Base-by-base conservation (phyloP, 2,113 vertebrate genomes). In the Corydoras maculifer region DNA sequence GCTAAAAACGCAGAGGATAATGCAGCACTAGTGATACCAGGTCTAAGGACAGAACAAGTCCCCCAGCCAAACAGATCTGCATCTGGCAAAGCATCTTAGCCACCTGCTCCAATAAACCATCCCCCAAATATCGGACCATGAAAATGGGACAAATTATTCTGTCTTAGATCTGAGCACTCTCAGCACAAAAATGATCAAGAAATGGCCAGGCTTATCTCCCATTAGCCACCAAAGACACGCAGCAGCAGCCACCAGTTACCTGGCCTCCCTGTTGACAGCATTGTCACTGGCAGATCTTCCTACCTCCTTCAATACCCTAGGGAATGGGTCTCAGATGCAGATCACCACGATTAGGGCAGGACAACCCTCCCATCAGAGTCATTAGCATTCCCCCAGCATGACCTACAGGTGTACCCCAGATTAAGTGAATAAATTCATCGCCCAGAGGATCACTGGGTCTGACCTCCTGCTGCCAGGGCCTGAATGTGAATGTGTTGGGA, bases 401-500 rank as follows among this genome's bases (percentile, higher is more conserved):
- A 87, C 87, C 87, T 87, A 89, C 89, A 91, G 88, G 90, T 90
- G 89, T 89, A 90, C 86, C 88, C 86, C 82, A 83, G 85, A 87
- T 87, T 86, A 82, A 87, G 80, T 83, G 87, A 87, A 85, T 79
- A 87, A 85, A 85, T 85, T 89, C 81, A 85, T 88, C 84, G 84
- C 79, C 77, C 76, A 80, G 70, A 76, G 77, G 84, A 86, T 84
- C 77, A 31, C 75, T 14, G 72, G 73, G 79, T 75, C 77, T 84
- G 86, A 87, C 83, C 74, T 32, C 75, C 76, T 60, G 66, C 76
- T 73, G 79, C 73, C 65, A 64, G 68, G 35, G 65, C 77, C 70
- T 70, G 70, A 82, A 77, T 80, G 68, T 72, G 75, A 71, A 79
- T 79, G 68, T 70, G 70, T 50, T 72, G 58, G 60, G 62, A 74